Percentiles rank a stretch among this genome's conserved stretches.
Conservation (phyloP, 2,888 invertebrate species). For the Polyploca ridens region DNA sequence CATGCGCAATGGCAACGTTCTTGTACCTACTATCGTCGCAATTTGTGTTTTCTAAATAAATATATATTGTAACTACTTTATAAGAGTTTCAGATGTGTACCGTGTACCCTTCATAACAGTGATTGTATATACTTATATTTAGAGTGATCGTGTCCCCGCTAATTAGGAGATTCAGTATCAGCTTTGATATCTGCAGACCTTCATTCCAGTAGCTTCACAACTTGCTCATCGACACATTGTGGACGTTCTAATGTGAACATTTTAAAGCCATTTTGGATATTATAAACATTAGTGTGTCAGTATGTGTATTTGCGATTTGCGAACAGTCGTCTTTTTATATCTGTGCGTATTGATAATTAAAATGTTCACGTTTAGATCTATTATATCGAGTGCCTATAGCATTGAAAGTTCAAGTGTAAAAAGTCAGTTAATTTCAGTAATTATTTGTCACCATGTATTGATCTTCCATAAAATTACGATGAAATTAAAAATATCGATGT, state of each 20-base stretch:
- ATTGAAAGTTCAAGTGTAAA: slow-evolving; percentile 82
- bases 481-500: slow-evolving; percentile 85
- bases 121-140: slow-evolving; percentile 66
- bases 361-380: slow-evolving; percentile 83
- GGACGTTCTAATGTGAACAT: slow-evolving; percentile 79
- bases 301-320: slow-evolving; percentile 77
- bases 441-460: slow-evolving; percentile 84
- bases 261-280: slow-evolving; percentile 77
- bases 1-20: slow-evolving; percentile 34
- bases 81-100: slow-evolving; percentile 67
- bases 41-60: slow-evolving; percentile 24
- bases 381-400: slow-evolving; percentile 84
- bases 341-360: slow-evolving; percentile 73
- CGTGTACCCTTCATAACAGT: slow-evolving; percentile 48
- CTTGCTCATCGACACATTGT: slow-evolving; percentile 66
- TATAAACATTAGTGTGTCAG: slow-evolving; percentile 72
- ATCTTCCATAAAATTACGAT: slow-evolving; percentile 85
- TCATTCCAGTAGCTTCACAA: slow-evolving; percentile 77
- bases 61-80: slow-evolving; percentile 32
- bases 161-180: slow-evolving; percentile 71
- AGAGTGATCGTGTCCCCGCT: slow-evolving; percentile 45
- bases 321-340: slow-evolving; percentile 76
- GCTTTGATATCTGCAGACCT: slow-evolving; percentile 66
- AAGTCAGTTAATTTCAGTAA: slow-evolving; percentile 82
- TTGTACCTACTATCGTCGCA: slow-evolving; percentile 19